A percentile compares a stretch with the other conserved stretches of the same genome.
Evolutionary conservation across 2,113 vertebrate genomes (phyloP).

Genomic region (Corydoras sp.): DNA sequence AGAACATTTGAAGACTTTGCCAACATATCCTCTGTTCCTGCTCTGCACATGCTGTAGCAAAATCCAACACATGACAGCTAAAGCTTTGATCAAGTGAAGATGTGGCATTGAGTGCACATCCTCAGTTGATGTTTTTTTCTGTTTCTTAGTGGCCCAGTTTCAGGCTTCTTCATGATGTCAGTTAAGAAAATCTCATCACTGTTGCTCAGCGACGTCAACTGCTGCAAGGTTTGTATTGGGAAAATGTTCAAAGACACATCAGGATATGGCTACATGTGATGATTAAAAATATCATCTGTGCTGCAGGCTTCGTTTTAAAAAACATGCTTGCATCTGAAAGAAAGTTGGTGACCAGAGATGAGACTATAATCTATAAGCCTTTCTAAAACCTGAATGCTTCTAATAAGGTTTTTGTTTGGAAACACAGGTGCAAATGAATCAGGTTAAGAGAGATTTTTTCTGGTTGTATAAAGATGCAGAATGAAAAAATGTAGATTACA

Average conservation of each 20-base stretch:
- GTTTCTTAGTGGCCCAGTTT: constrained; percentile 10
- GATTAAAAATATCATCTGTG: too few species aligned
- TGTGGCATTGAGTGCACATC: not conserved
- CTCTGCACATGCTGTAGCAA: not conserved
- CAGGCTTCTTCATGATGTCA: not conserved
- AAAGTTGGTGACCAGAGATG: too few species aligned
- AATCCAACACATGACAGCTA: not conserved
- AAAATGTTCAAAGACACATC: not conserved
- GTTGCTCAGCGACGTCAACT: not conserved
- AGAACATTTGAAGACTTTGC: not conserved
- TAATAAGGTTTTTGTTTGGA: too few species aligned
- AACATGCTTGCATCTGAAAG: too few species aligned
- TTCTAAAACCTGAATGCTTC: too few species aligned
- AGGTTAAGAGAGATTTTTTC: too few species aligned
- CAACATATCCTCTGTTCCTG: not conserved
- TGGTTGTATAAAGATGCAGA: too few species aligned
- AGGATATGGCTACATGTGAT: too few species aligned
- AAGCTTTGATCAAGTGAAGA: constrained; percentile 4
- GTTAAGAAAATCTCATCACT: not conserved
- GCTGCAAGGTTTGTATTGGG: not conserved
- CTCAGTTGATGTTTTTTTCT: not conserved
- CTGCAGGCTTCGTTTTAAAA: too few species aligned
- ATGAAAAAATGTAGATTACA: too few species aligned
- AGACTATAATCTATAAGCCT: too few species aligned
- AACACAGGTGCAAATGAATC: too few species aligned